phyloP scores from a whole-genome alignment of 1,140 invertebrate genomes.

The Aphelenchoides avenae region DNA sequence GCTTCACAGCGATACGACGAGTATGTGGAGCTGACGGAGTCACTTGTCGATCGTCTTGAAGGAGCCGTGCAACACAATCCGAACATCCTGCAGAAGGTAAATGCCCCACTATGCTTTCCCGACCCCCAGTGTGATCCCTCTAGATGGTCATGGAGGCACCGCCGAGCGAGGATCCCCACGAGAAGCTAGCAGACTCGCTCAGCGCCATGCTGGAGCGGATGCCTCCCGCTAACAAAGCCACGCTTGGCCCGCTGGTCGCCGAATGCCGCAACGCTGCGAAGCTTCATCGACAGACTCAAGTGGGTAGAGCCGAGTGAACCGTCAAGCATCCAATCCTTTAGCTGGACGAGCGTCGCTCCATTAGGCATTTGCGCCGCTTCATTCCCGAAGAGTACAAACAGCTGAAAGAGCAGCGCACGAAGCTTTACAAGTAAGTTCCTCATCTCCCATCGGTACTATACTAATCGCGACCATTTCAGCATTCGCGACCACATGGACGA shows the following conservation, averaged over 20 bases:
- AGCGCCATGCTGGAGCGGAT: slow-evolving; percentile 7
- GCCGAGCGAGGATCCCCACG: slow-evolving; percentile 13
- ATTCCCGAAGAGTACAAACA: slow-evolving; percentile 17
- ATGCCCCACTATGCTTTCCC: background rate
- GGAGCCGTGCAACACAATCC: slow-evolving; percentile 23
- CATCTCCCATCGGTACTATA: too few relatives aligned
- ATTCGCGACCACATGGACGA: slow-evolving; percentile 23
- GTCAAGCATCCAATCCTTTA: background rate
- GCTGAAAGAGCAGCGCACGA: slow-evolving; percentile 16
- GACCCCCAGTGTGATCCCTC: background rate
- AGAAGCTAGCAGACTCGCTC: slow-evolving; percentile 17
- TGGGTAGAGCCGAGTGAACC: background rate
- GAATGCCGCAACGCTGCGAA: slow-evolving; percentile 11
- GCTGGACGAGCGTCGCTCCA: background rate
- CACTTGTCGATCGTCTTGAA: slow-evolving; percentile 9
- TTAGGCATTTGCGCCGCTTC: slow-evolving; percentile 17
- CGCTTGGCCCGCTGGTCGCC: slow-evolving; percentile 1
- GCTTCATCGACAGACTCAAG: slow-evolving; percentile 13
- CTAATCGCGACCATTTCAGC: slow-evolving; percentile 2
- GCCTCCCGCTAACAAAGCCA: background rate
- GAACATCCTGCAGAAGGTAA: background rate
- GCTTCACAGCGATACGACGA: slow-evolving; percentile 6
- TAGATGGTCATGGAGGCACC: slow-evolving; percentile 12
- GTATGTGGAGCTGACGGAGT: slow-evolving; percentile 13
- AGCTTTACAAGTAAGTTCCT: slow-evolving; percentile 21